A percentile compares a stretch with the other conserved stretches of the same genome.
These are phyloP conservation scores for Zophobas morio DNA, from an alignment of 1,140 invertebrate genomes.

Conservation along the genomic window DNA sequence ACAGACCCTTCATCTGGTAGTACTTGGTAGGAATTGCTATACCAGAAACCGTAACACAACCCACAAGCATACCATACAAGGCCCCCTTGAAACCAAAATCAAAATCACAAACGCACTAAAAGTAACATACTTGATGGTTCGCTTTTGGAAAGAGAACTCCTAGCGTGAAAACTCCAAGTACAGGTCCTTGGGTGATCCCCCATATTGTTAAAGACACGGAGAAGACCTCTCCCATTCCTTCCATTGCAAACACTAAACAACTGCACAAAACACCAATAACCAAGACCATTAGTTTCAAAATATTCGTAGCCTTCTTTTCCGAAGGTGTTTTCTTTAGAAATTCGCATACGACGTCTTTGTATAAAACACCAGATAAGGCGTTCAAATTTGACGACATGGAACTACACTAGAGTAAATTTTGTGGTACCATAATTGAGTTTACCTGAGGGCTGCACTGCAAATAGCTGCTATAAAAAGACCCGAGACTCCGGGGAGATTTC, in stretches of 20 bases:
- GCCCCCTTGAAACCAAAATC: conserved; percentile 50
- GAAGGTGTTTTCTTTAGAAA: too few relatives aligned
- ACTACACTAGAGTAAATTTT: conserved; percentile 64
- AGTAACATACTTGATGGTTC: conserved; percentile 69
- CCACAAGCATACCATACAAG: conserved; percentile 53
- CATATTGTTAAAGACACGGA: conserved; percentile 75
- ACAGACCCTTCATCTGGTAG: too few relatives aligned
- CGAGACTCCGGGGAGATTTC: conserved; percentile 70
- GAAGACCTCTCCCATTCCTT: conserved; percentile 74
- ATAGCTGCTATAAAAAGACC: conserved; percentile 78
- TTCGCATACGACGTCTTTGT: too few relatives aligned
- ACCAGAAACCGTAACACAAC: conserved; percentile 41
- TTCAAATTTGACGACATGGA: conserved; percentile 78
- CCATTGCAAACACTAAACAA: conserved; percentile 73
- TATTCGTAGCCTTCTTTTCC: too few relatives aligned
- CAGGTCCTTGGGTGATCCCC: conserved; percentile 76
- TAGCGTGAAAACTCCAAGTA: conserved; percentile 77
- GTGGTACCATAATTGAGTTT: background rate
- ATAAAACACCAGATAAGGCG: conserved; percentile 68
- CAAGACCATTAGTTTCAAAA: too few relatives aligned
- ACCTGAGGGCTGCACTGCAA: conserved; percentile 79
- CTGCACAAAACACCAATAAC: too few relatives aligned
- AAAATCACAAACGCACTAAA: conserved; percentile 11
- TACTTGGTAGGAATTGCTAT: too few relatives aligned
- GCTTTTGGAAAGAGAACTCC: conserved; percentile 80